These are phyloP conservation scores for Diceros bicornis DNA, from an alignment of 2,797 vertebrate genomes.

Conservation along the genomic window DNA sequence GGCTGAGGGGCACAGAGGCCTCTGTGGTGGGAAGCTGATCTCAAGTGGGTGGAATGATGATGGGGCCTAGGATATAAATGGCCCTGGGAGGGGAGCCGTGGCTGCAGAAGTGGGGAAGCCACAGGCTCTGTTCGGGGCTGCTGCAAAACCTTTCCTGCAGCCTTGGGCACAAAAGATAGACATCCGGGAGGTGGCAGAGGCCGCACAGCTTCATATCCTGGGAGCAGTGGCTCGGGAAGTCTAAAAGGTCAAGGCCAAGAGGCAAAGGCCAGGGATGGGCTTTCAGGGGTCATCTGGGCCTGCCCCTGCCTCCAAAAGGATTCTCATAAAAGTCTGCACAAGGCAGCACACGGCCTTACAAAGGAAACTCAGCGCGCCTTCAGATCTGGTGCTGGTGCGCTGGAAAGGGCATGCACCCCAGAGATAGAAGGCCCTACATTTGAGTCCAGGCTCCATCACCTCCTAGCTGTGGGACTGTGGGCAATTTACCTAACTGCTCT, in stretches of 20 bases:
- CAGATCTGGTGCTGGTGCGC: background rate
- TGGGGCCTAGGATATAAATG: constrained; percentile 46
- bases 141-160: background rate
- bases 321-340: background rate
- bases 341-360: background rate
- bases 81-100: background rate
- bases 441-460: background rate
- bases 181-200: background rate
- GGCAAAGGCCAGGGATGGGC: background rate
- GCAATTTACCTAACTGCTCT: background rate
- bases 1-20: background rate
- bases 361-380: background rate
- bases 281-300: background rate
- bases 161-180: background rate
- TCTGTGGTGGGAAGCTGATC: constrained; percentile 46
- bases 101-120: constrained; percentile 47
- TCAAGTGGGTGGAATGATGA: background rate
- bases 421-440: background rate
- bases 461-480: background rate
- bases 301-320: background rate
- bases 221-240: background rate
- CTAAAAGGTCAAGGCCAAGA: background rate
- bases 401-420: background rate
- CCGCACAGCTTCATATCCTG: background rate
- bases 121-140: background rate